Percentiles rank a stretch among this genome's conserved stretches.
These are phyloP conservation scores for Dorcus hopei DNA, from an alignment of 2,888 invertebrate species.

Conservation along the genomic window DNA sequence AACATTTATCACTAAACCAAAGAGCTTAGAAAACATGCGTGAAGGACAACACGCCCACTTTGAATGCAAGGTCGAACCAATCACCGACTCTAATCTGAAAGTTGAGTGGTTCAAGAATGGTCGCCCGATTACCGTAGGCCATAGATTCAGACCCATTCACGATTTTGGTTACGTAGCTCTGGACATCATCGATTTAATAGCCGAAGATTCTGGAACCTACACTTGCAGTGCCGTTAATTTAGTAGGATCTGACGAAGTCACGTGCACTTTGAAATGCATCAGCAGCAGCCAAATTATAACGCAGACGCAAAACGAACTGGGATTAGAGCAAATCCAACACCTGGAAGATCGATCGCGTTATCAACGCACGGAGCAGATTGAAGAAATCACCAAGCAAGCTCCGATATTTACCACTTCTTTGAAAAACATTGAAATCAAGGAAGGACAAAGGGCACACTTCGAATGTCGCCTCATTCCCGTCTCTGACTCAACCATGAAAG, in stretches of 20 bases:
- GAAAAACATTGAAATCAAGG: slow-evolving; percentile 88
- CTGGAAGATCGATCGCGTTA: slow-evolving; percentile 82
- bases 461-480: slow-evolving; percentile 93
- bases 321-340: slow-evolving; percentile 84
- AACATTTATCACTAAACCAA: slow-evolving; percentile 81
- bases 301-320: slow-evolving; percentile 82
- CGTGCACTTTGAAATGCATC: slow-evolving; percentile 68
- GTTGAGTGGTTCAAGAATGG: slow-evolving; percentile 98
- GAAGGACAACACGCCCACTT: slow-evolving; percentile 95
- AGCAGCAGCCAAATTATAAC: slow-evolving; percentile 79
- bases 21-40: slow-evolving; percentile 77
- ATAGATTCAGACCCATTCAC: slow-evolving; percentile 93
- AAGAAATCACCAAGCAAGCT: slow-evolving; percentile 84
- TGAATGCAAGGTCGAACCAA: slow-evolving; percentile 95
- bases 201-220: slow-evolving; percentile 92
- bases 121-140: slow-evolving; percentile 88
- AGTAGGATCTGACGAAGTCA: slow-evolving; percentile 84
- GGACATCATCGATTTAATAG: slow-evolving; percentile 92
- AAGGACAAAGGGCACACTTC: slow-evolving; percentile 92
- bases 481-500: slow-evolving; percentile 88
- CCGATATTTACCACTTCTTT: slow-evolving; percentile 91
- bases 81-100: slow-evolving; percentile 92
- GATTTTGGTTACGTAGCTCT: slow-evolving; percentile 98
- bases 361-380: slow-evolving; percentile 69
- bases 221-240: slow-evolving; percentile 91